A percentile compares a stretch with the other conserved stretches of the same genome.
These are phyloP conservation scores for Acronicta aceris DNA, from an alignment of 2,888 invertebrate genomes.

Conservation along the genomic window DNA sequence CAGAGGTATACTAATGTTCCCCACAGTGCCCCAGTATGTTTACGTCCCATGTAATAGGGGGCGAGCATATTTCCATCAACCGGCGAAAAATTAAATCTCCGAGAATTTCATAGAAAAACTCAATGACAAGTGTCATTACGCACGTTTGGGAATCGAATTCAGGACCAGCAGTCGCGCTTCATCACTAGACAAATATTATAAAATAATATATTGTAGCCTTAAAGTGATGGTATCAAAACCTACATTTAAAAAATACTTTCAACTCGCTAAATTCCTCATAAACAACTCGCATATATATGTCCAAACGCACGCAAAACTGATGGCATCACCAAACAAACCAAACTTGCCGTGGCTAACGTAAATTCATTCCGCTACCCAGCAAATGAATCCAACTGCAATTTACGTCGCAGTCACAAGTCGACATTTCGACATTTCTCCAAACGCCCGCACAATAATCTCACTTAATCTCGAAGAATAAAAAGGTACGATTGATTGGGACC, in stretches of 20 bases:
- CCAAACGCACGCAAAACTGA: conserved; percentile 20
- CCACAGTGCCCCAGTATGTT: too few relatives aligned
- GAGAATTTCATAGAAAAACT: too few relatives aligned
- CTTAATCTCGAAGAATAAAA: conserved; percentile 55
- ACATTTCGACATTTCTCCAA: conserved; percentile 11
- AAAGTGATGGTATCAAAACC: neutral
- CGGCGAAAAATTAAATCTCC: too few relatives aligned
- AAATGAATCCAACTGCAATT: conserved; percentile 39
- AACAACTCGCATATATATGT: conserved; percentile 6
- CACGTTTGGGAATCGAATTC: too few relatives aligned
- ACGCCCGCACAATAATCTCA: conserved; percentile 41
- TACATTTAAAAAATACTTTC: neutral
- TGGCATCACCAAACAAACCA: conserved; percentile 28
- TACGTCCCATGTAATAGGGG: too few relatives aligned
- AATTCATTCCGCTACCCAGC: conserved; percentile 35
- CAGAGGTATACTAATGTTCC: too few relatives aligned
- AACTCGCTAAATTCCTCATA: neutral
- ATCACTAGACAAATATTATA: too few relatives aligned
- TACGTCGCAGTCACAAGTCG: conserved; percentile 21
- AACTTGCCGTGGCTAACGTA: conserved; percentile 31
- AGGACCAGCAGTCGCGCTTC: too few relatives aligned
- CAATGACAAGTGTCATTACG: too few relatives aligned
- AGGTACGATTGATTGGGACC: conserved; percentile 54
- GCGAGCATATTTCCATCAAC: too few relatives aligned
- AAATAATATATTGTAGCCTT: too few relatives aligned